Conservation (phyloP, 1,140 invertebrate species). For the Dysdera silvatica region DNA sequence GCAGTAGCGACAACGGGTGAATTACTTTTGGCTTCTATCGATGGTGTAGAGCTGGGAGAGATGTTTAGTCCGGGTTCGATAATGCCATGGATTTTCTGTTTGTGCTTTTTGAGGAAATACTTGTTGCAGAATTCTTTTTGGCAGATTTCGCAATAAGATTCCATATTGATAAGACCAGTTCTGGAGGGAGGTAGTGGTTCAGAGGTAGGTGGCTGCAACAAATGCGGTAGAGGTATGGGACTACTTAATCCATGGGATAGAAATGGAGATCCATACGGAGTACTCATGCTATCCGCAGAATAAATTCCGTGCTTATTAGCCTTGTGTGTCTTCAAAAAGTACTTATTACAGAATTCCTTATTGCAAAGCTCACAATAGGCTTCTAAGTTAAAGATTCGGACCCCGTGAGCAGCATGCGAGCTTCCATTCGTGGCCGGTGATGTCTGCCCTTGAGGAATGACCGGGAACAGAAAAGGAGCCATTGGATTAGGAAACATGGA, state of each 20-base stretch:
- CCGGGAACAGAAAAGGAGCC: constrained; percentile 33
- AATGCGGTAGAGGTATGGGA: constrained; percentile 21
- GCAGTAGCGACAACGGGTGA: constrained; percentile 27
- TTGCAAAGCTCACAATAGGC: constrained; percentile 71
- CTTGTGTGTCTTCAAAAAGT: constrained; percentile 96
- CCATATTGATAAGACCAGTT: constrained; percentile 32
- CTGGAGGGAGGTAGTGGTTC: constrained; percentile 4
- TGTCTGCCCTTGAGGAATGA: constrained; percentile 33
- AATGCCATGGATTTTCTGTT: constrained; percentile 87
- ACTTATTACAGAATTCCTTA: constrained; percentile 83
- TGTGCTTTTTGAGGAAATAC: constrained; percentile 96
- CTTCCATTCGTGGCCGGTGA: constrained; percentile 28
- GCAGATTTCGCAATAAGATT: constrained; percentile 66
- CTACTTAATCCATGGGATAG: background rate
- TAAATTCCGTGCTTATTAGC: constrained; percentile 86
- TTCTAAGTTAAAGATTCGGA: constrained; percentile 85
- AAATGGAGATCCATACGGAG: constrained; percentile 19
- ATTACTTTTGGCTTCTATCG: constrained; percentile 21
- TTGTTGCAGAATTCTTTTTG: constrained; percentile 99
- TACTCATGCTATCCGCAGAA: constrained; percentile 30
- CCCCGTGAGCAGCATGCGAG: constrained; percentile 36
- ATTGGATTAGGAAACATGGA: constrained; percentile 36
- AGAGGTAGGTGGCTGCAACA: constrained; percentile 13
- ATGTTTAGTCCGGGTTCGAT: constrained; percentile 21
- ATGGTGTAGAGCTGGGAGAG: constrained; percentile 23